Percentiles rank a stretch among this genome's conserved stretches.
These are phyloP conservation scores for Eledone cirrhosa DNA, from an alignment of 2,888 invertebrate species.

Conservation along the genomic window DNA sequence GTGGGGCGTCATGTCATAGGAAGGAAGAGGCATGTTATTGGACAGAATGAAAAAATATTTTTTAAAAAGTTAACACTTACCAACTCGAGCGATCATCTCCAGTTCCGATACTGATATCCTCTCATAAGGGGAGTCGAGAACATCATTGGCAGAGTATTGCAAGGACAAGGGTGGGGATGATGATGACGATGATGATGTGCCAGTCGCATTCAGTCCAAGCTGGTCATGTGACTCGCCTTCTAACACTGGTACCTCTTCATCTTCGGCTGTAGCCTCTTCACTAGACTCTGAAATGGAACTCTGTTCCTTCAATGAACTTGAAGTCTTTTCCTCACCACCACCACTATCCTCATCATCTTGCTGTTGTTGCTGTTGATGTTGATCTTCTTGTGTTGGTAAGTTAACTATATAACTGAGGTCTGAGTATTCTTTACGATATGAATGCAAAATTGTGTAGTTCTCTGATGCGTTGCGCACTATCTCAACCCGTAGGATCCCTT, in stretches of 20 bases:
- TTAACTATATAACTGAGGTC: conserved; percentile 22
- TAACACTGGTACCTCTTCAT: conserved; percentile 10
- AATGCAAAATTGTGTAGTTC: conserved; percentile 82
- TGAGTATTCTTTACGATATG: conserved; percentile 79
- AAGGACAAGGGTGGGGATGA: neutral
- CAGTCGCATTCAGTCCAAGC: neutral
- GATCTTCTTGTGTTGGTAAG: conserved; percentile 17
- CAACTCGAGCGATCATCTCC: conserved; percentile 73
- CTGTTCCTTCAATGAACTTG: neutral
- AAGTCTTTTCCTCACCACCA: neutral
- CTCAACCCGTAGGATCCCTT: conserved; percentile 93
- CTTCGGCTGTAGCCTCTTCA: conserved; percentile 24
- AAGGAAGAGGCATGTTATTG: too few relatives aligned
- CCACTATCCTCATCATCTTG: conserved; percentile 5
- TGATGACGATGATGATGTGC: conserved; percentile 9
- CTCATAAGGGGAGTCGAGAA: conserved; percentile 12
- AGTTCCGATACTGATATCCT: conserved; percentile 67
- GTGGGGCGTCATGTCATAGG: too few relatives aligned
- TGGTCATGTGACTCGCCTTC: conserved; percentile 12
- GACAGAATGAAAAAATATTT: too few relatives aligned
- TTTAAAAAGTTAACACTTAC: conserved; percentile 62
- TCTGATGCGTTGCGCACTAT: conserved; percentile 72
- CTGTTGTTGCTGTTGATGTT: conserved; percentile 9
- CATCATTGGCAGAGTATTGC: conserved; percentile 15
- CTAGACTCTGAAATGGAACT: conserved; percentile 8